Percentiles rank a stretch among this genome's conserved stretches.
Conservation (phyloP, 1,140 invertebrate species). For the Dermatophagoides farinae region DNA sequence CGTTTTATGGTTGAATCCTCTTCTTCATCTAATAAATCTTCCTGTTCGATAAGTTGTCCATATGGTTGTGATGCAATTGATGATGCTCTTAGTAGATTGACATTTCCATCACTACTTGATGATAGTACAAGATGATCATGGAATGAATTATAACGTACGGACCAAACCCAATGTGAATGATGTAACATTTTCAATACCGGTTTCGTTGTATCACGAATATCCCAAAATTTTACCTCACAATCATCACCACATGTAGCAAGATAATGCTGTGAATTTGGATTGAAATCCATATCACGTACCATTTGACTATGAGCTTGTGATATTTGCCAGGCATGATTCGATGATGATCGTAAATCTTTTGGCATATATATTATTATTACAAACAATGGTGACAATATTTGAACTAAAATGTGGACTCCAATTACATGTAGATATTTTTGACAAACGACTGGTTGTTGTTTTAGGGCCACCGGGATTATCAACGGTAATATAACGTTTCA, state of each 20-base stretch:
- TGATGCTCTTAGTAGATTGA: constrained; percentile 60
- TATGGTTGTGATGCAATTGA: constrained; percentile 65
- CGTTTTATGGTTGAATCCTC: constrained; percentile 15
- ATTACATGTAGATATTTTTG: constrained; percentile 51
- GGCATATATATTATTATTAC: constrained; percentile 62
- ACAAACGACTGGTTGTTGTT: constrained; percentile 35
- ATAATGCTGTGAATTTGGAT: constrained; percentile 85
- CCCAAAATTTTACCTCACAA: constrained; percentile 84
- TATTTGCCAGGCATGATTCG: constrained; percentile 42
- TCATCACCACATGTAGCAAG: constrained; percentile 85
- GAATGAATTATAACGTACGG: constrained; percentile 76
- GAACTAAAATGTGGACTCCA: constrained; percentile 86
- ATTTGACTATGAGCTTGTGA: constrained; percentile 67
- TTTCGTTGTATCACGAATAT: constrained; percentile 54
- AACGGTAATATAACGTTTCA: not conserved
- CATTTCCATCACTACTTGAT: constrained; percentile 78
- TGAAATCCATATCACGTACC: constrained; percentile 80
- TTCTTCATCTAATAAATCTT: constrained; percentile 25
- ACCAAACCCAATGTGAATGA: constrained; percentile 95
- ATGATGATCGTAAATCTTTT: constrained; percentile 49
- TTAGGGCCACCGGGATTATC: constrained; percentile 29
- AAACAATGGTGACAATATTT: constrained; percentile 55
- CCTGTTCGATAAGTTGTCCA: constrained; percentile 34
- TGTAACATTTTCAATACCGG: constrained; percentile 59
- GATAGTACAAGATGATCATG: constrained; percentile 90